Percentiles rank a stretch among this genome's conserved stretches.
Conservation (phyloP, 1,140 invertebrate species). For the Antheraea pernyi region DNA sequence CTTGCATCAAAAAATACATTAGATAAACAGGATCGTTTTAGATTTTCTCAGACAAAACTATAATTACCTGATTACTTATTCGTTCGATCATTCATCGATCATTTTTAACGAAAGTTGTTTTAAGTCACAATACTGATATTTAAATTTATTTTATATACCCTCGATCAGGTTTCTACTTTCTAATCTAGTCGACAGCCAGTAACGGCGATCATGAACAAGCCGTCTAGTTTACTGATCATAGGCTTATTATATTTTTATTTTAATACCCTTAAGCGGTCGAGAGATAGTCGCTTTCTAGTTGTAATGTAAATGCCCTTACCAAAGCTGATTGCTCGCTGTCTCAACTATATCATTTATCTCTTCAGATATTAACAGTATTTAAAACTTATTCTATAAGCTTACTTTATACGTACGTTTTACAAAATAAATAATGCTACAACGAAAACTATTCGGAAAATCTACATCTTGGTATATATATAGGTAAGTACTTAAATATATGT, state of each 20-base stretch:
- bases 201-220: constrained; percentile 39
- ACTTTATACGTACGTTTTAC: too few species aligned
- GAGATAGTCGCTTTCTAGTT: constrained; percentile 55
- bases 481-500: too few species aligned
- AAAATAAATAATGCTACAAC: too few species aligned
- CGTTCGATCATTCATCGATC: too few species aligned
- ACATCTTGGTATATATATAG: too few species aligned
- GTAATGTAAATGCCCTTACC: constrained; percentile 5
- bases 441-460: too few species aligned
- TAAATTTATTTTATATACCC: constrained; percentile 24
- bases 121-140: neutral
- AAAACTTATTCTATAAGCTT: too few species aligned
- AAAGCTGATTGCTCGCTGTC: neutral
- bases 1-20: too few species aligned
- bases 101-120: neutral
- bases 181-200: constrained; percentile 52
- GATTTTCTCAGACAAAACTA: too few species aligned
- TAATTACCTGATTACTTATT: too few species aligned
- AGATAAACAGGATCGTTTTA: too few species aligned
- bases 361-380: constrained; percentile 27
- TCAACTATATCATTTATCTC: constrained; percentile 15
- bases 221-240: constrained; percentile 40
- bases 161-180: constrained; percentile 60
- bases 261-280: constrained; percentile 43
- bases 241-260: constrained; percentile 54